phyloP scores from a whole-genome alignment of 2,797 vertebrate species.

The Hybognathus amarus region DNA sequence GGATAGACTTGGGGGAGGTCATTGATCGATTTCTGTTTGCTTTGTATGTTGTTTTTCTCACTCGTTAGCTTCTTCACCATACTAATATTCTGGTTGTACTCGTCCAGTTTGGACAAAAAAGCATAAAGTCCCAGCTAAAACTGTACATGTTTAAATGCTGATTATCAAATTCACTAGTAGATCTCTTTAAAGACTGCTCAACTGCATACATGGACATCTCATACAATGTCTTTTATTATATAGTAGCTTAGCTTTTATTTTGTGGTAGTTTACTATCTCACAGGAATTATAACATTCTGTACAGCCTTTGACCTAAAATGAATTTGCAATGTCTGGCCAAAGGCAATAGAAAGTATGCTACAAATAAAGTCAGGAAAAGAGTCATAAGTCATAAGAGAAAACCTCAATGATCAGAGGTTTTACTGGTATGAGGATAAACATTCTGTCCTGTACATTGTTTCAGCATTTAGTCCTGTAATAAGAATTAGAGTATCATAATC shows the following conservation, averaged over 20 bases:
- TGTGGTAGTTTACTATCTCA: background rate
- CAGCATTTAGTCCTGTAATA: background rate
- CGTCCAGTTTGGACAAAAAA: constrained; percentile 16
- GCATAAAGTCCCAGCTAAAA: background rate
- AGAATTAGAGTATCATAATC: background rate
- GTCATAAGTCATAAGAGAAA: background rate
- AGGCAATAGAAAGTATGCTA: background rate
- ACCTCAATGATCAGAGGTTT: background rate
- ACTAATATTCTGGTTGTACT: constrained; percentile 32
- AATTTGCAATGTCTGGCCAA: background rate
- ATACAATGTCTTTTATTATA: too few species aligned
- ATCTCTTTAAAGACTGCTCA: background rate
- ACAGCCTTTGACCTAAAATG: background rate
- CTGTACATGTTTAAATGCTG: background rate
- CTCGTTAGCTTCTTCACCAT: constrained; percentile 17
- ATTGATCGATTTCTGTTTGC: constrained; percentile 34
- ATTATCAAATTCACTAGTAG: background rate
- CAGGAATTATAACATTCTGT: background rate
- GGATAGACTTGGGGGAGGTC: constrained; percentile 25
- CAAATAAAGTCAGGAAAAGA: background rate
- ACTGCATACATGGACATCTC: background rate
- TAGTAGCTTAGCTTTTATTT: background rate
- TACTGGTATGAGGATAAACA: background rate
- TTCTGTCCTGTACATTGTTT: background rate
- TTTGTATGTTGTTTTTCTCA: constrained; percentile 33